phyloP scores from a whole-genome alignment of 2,888 invertebrate species.

The Drosophila subquinaria region DNA sequence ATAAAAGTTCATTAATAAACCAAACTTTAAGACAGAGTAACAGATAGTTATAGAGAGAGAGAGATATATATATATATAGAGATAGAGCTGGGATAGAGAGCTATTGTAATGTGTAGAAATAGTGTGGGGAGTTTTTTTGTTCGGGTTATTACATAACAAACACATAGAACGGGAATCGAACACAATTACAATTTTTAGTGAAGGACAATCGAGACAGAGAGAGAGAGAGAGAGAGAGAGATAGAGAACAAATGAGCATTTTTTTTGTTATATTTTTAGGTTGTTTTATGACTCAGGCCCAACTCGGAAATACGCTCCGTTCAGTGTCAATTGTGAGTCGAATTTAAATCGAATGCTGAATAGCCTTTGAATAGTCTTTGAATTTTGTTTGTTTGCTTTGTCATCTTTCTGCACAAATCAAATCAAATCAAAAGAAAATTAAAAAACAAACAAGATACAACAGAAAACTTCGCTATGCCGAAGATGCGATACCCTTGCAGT shows the following conservation, averaged over 20 bases:
- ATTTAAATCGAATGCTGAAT: constrained; percentile 52
- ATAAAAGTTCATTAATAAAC: constrained; percentile 71
- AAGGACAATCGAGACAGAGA: constrained; percentile 18
- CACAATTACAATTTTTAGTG: constrained; percentile 60
- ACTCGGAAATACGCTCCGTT: constrained; percentile 68
- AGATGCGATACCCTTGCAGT: constrained; percentile 8
- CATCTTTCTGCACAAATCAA: constrained; percentile 67
- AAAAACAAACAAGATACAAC: constrained; percentile 23
- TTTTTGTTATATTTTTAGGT: constrained; percentile 11
- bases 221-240: constrained; percentile 4
- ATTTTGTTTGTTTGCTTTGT: constrained; percentile 76
- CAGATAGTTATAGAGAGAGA: constrained; percentile 23
- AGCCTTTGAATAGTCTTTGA: constrained; percentile 53
- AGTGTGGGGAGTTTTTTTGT: constrained; percentile 58
- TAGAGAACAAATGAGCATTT: constrained; percentile 31
- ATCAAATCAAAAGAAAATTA: constrained; percentile 34
- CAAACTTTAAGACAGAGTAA: constrained; percentile 56
- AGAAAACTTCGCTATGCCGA: constrained; percentile 1
- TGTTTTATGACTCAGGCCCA: constrained; percentile 61
- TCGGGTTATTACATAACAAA: constrained; percentile 69
- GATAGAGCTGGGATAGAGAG: constrained; percentile 41
- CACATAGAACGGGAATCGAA: constrained; percentile 67
- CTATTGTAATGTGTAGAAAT: constrained; percentile 57
- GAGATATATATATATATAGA: constrained; percentile 45
- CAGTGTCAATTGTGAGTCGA: constrained; percentile 57